Conservation (phyloP, 2,113 vertebrate genomes). For the Mionectes macconnelli region DNA sequence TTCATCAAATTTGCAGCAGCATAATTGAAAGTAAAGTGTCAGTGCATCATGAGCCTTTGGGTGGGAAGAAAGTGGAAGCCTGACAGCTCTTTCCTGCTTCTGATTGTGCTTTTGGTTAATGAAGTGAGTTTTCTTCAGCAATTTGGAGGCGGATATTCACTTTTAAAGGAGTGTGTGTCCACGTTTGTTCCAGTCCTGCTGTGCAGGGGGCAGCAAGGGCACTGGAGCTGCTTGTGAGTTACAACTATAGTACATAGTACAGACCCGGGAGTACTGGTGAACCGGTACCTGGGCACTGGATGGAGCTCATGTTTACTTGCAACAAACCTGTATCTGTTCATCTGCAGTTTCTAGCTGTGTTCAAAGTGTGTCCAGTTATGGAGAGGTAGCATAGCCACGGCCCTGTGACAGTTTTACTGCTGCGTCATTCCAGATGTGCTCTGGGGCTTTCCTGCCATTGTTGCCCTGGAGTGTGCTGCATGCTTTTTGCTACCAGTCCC, state of each 20-base stretch:
- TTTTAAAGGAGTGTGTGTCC: neutral
- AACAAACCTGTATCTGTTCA: neutral
- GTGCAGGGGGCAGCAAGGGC: neutral
- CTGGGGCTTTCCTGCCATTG: neutral
- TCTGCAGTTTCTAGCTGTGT: neutral
- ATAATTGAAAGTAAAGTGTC: neutral
- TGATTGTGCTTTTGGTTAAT: neutral
- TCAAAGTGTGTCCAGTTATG: neutral
- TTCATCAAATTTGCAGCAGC: neutral
- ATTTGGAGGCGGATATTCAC: neutral
- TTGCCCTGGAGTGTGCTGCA: neutral
- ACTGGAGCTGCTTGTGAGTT: neutral
- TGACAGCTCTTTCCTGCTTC: neutral
- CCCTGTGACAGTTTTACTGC: fast-evolving
- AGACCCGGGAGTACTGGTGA: neutral
- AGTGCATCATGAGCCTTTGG: neutral
- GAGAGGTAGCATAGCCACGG: neutral
- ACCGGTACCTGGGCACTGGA: neutral
- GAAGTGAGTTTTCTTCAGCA: neutral
- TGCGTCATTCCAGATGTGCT: neutral
- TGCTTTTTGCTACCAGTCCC: neutral
- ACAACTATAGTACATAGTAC: fast-evolving
- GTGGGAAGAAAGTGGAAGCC: neutral
- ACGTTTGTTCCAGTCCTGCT: neutral
- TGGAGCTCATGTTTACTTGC: neutral